Conservation (phyloP, 2,888 invertebrate genomes). For the Deladenus siricidicola region DNA sequence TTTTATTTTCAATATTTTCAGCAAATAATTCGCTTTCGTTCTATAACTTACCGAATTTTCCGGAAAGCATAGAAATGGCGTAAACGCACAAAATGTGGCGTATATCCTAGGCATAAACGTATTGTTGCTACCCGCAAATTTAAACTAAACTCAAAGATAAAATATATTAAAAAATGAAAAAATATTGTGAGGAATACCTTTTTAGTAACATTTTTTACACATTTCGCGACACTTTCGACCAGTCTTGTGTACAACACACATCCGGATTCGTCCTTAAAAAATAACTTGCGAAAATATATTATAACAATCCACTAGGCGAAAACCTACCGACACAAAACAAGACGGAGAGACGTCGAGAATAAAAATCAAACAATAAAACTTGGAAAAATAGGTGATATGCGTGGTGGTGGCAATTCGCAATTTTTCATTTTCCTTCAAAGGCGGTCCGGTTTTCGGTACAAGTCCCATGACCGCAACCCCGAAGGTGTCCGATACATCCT, state of each 20-base stretch:
- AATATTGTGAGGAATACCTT: slow-evolving; percentile 46
- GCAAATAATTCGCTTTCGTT: too few relatives aligned
- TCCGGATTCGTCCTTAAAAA: slow-evolving; percentile 50
- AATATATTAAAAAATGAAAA: background rate
- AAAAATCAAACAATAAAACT: slow-evolving; percentile 67
- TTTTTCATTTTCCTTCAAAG: background rate
- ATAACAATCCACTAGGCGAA: background rate
- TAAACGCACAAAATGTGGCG: slow-evolving; percentile 69
- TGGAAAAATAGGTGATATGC: slow-evolving; percentile 63
- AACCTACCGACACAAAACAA: slow-evolving; percentile 64
- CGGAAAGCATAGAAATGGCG: slow-evolving; percentile 62
- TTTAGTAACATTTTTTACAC: slow-evolving; percentile 54
- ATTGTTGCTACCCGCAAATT: slow-evolving; percentile 63
- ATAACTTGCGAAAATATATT: background rate
- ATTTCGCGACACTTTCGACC: slow-evolving; percentile 46
- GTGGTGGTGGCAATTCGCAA: background rate
- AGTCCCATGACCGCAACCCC: slow-evolving; percentile 18
- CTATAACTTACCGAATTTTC: slow-evolving; percentile 64
- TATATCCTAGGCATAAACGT: slow-evolving; percentile 65
- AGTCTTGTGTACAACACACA: slow-evolving; percentile 51
- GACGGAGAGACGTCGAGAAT: slow-evolving; percentile 73
- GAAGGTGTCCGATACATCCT: background rate
- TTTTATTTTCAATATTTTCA: too few relatives aligned
- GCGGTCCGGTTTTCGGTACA: slow-evolving; percentile 5
- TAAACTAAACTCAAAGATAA: slow-evolving; percentile 60